These are phyloP conservation scores for Corvus hawaiiensis DNA, from an alignment of 2,113 vertebrate species.

Conservation along the genomic window DNA sequence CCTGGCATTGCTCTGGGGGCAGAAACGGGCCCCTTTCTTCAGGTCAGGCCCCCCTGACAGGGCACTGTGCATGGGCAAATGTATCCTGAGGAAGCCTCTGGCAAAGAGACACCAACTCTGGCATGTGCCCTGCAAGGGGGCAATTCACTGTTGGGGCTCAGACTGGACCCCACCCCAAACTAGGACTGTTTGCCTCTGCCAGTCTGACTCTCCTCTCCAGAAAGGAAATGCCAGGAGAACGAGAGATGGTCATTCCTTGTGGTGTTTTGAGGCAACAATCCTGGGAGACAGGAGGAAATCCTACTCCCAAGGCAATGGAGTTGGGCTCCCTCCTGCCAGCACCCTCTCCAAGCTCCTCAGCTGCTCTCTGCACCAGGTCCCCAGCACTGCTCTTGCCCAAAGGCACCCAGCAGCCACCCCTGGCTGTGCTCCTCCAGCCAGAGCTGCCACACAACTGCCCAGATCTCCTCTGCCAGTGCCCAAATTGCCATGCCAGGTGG, in stretches of 20 bases:
- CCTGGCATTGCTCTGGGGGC: neutral
- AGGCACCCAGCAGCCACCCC: slow-evolving; percentile 1
- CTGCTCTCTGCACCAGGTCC: neutral
- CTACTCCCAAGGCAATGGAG: neutral
- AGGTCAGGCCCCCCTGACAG: neutral
- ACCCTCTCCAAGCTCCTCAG: neutral
- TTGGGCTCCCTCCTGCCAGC: neutral
- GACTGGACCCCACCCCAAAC: neutral
- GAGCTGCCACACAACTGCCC: neutral
- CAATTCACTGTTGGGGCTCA: neutral
- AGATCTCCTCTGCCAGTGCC: neutral
- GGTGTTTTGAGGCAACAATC: neutral
- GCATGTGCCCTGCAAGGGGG: neutral
- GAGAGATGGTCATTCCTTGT: neutral
- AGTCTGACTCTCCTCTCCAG: neutral
- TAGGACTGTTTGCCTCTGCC: neutral
- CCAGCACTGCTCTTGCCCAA: slow-evolving; percentile 29
- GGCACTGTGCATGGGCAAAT: neutral
- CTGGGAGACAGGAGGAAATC: neutral
- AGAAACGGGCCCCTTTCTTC: neutral
- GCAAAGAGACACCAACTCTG: neutral
- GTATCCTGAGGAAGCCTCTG: neutral
- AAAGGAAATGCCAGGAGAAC: neutral
- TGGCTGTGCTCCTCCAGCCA: slow-evolving; percentile 20
- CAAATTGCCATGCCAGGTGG: neutral